Evolutionary conservation across 2,888 invertebrate species (phyloP).

Genomic region (Conomelus anceps): DNA sequence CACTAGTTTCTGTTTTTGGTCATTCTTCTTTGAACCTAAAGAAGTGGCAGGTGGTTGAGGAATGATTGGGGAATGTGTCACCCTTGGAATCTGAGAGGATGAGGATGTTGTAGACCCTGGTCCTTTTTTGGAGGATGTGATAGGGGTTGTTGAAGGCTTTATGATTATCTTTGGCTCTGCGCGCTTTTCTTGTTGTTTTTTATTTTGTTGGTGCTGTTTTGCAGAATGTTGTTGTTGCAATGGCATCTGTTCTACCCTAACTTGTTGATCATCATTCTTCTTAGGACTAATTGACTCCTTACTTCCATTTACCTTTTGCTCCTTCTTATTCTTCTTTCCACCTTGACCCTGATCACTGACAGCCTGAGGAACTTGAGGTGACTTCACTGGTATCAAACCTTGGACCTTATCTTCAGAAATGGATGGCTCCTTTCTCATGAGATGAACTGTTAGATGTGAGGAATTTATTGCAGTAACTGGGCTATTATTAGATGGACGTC

Average conservation of each 20-base stretch:
- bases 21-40: constrained; percentile 19
- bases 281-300: not conserved
- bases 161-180: constrained; percentile 55
- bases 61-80: constrained; percentile 27
- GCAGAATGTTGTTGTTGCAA: not conserved
- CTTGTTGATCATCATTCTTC: not conserved
- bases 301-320: constrained; percentile 10
- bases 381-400: constrained; percentile 40
- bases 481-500: constrained; percentile 41
- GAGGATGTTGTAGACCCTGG: constrained; percentile 19
- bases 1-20: constrained; percentile 17
- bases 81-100: constrained; percentile 30
- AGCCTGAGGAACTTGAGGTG: not conserved
- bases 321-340: constrained; percentile 27
- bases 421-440: constrained; percentile 36
- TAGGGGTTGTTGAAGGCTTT: constrained; percentile 47
- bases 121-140: constrained; percentile 36
- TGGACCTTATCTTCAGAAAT: constrained; percentile 43
- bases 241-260: constrained; percentile 9
- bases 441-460: constrained; percentile 22
- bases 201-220: not conserved
- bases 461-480: constrained; percentile 24
- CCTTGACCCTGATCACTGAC: not conserved
- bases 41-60: constrained; percentile 27
- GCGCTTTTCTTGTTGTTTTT: constrained; percentile 21